Percentiles rank a stretch among this genome's conserved stretches.
These are phyloP conservation scores for Drosophila merina DNA, from an alignment of 2,888 invertebrate genomes.

Conservation along the genomic window DNA sequence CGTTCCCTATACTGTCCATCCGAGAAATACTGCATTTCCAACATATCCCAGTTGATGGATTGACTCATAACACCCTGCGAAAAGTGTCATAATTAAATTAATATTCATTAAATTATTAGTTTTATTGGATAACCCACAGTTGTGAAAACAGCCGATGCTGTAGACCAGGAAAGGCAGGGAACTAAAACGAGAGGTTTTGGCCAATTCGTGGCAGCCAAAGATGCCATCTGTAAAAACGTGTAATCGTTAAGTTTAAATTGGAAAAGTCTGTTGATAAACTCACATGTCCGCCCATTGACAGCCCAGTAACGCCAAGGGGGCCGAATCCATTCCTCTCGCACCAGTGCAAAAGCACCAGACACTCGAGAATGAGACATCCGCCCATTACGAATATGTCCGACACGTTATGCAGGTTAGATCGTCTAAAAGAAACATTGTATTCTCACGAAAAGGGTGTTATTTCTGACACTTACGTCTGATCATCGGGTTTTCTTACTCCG, in stretches of 20 bases:
- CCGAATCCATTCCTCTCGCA: slow-evolving; percentile 95
- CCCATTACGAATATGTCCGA: slow-evolving; percentile 99
- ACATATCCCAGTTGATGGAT: slow-evolving; percentile 96
- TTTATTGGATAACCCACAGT: slow-evolving; percentile 85
- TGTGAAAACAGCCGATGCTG: slow-evolving; percentile 97
- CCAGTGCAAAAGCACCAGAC: slow-evolving; percentile 96
- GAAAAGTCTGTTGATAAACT: slow-evolving; percentile 79
- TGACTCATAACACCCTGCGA: slow-evolving; percentile 96
- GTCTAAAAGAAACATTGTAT: slow-evolving; percentile 84
- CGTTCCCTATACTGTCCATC: slow-evolving; percentile 92
- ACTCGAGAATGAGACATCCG: slow-evolving; percentile 96
- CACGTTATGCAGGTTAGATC: slow-evolving; percentile 96
- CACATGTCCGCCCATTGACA: slow-evolving; percentile 99
- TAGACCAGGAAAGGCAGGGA: slow-evolving; percentile 98
- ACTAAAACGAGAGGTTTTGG: slow-evolving; percentile 96
- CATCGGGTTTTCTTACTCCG: slow-evolving; percentile 93
- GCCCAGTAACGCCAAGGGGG: slow-evolving; percentile 96
- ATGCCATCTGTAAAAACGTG: slow-evolving; percentile 92
- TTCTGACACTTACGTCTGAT: slow-evolving; percentile 88
- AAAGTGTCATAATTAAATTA: not conserved
- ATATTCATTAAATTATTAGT: not conserved
- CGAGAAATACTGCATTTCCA: slow-evolving; percentile 94
- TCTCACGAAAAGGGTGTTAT: not conserved
- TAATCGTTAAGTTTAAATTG: not conserved
- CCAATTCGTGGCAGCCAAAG: slow-evolving; percentile 97